Conservation (phyloP, 2,113 vertebrate species). For the Scartelaos histophorus region DNA sequence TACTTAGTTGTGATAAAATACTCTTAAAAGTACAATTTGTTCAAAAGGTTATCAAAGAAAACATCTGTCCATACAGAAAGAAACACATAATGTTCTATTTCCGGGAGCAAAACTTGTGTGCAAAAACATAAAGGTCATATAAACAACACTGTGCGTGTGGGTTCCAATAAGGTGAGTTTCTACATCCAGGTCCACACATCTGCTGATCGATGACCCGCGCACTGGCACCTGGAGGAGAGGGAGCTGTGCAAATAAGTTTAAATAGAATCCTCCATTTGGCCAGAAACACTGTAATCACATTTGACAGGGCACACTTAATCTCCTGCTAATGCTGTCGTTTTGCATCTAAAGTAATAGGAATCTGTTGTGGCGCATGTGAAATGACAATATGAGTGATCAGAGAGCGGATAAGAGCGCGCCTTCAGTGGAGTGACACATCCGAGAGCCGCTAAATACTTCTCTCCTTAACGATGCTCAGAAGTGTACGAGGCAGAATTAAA, state of each 20-base stretch:
- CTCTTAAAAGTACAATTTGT: too few species aligned
- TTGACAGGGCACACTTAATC: constrained; percentile 61
- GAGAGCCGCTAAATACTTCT: constrained; percentile 8
- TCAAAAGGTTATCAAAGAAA: too few species aligned
- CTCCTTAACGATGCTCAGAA: not conserved
- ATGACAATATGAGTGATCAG: constrained; percentile 47
- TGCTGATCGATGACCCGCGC: not conserved
- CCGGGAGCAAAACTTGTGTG: too few species aligned
- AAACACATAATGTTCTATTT: too few species aligned
- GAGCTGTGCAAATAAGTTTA: constrained; percentile 28
- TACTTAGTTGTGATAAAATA: too few species aligned
- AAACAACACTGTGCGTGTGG: not conserved
- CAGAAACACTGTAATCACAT: constrained; percentile 56
- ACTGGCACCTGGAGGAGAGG: constrained; percentile 7
- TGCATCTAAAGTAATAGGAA: constrained; percentile 46
- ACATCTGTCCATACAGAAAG: too few species aligned
- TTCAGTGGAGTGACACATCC: constrained; percentile 10
- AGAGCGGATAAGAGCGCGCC: constrained; percentile 25
- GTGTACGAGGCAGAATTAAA: not conserved
- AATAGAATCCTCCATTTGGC: constrained; percentile 32
- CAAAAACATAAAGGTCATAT: too few species aligned
- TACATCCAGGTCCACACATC: not conserved
- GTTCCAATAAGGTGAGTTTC: not conserved
- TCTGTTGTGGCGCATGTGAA: constrained; percentile 2
- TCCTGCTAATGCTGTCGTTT: constrained; percentile 64